Evolutionary conservation across 2,113 vertebrate genomes (phyloP).

Genomic region (Cryptomyrus ogoouensis): DNA sequence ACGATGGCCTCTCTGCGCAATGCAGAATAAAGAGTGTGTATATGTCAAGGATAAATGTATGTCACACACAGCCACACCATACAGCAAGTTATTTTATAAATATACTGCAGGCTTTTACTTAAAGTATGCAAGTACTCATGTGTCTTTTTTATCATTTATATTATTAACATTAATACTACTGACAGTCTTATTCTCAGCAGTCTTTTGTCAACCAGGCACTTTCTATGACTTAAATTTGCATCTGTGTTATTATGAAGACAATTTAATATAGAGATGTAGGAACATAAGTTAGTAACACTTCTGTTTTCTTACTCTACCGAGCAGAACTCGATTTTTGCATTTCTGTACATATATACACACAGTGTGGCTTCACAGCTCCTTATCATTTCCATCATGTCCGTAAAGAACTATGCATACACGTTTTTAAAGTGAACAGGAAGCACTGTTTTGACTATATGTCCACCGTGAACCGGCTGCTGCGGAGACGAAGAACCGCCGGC

Average conservation of each 20-base stretch:
- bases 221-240: neutral
- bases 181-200: neutral
- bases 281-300: neutral
- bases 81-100: neutral
- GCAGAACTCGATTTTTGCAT: neutral
- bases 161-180: neutral
- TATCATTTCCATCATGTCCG: neutral
- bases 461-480: neutral
- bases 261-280: neutral
- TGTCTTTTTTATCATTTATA: slow-evolving; percentile 4
- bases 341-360: neutral
- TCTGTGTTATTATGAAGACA: neutral
- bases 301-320: neutral
- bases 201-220: neutral
- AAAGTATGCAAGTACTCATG: neutral
- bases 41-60: neutral
- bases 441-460: neutral
- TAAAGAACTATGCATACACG: neutral
- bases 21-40: neutral
- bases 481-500: neutral
- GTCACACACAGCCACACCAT: neutral
- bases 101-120: neutral
- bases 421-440: neutral
- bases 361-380: neutral
- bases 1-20: neutral